Conservation (phyloP, 2,888 invertebrate genomes). For the Melikaiella ostensackeni region DNA sequence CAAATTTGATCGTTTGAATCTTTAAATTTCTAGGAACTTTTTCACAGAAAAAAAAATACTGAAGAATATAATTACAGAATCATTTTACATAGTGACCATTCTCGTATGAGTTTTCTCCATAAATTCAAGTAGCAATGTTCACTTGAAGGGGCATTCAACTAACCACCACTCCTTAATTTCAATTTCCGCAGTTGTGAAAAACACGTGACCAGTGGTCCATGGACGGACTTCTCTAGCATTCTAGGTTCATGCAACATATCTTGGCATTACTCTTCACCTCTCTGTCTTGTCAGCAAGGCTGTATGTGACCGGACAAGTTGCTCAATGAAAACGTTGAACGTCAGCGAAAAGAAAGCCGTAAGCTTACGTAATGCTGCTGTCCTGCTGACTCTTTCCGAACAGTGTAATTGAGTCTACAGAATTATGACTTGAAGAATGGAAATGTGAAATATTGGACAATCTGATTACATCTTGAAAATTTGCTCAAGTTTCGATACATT, state of each 20-base stretch:
- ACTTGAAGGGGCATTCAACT: not conserved
- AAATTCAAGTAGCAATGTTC: not conserved
- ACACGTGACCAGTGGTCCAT: constrained; percentile 9
- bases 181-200: constrained; percentile 19
- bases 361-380: constrained; percentile 65
- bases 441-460: not conserved
- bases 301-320: constrained; percentile 59
- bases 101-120: not conserved
- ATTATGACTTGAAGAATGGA: constrained; percentile 16
- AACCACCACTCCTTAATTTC: constrained; percentile 6
- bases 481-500: not conserved
- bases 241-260: constrained; percentile 8
- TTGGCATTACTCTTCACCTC: constrained; percentile 20
- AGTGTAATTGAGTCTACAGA: constrained; percentile 52
- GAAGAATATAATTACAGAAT: not conserved
- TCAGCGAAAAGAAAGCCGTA: constrained; percentile 74
- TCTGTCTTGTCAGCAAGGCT: constrained; percentile 12
- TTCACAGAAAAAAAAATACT: not conserved
- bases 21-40: too few species aligned
- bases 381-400: constrained; percentile 63
- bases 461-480: not conserved
- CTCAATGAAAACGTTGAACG: constrained; percentile 69
- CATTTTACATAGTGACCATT: not conserved
- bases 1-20: too few species aligned
- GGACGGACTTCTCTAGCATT: constrained; percentile 15